Base-by-base conservation (phyloP, 2,113 vertebrate genomes). In the Rallus limicola region DNA sequence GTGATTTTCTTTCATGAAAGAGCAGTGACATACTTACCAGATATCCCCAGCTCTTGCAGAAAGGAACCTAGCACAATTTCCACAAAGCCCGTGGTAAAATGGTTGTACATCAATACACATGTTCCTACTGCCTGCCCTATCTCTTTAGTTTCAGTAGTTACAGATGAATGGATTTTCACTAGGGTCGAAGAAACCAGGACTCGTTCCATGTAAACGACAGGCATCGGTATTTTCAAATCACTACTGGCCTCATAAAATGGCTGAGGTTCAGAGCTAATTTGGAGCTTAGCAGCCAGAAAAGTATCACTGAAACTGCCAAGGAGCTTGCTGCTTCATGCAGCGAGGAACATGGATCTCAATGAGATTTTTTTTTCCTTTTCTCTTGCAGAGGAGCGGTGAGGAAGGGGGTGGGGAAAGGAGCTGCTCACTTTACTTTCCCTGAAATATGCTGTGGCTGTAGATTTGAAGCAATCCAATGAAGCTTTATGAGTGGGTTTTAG, bases 281-380 rank as follows among this genome's bases (percentile, higher is more conserved):
- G 44, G 82, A 88, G 80, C 65, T 89, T 62, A 94, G 71, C 75
- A 96, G 40, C 34, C 74, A 94, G 85, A 96, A 93, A 85, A 80
- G 46, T 70, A 76, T 60, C 92, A 90, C 55, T 85, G 75, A 92
- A 92, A 60, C 80, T 89, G 86, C 92, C 86, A 89, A 95, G 92
- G 78, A 71, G 58, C 79, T 96, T 92, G 60, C 88, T 67, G 82
- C 70, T 95, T 86, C 72, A 75, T 93, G 68, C 44, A 91, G 70
- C 64, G 80, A 67, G 69, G 83, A 96, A 64, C 53, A 72, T 50
- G 74, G 72, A 90, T 75, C 67, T 44, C 92, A 79, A 93, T 82
- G 60, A 90, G 81, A 64, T 82, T 82, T 92, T 95, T 84, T 84
- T 95, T 85, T 87, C 38, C 52, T 48, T 65, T 88, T 86, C 79